Conservation (phyloP, 2,113 vertebrate genomes). For the Lepus timidus region DNA sequence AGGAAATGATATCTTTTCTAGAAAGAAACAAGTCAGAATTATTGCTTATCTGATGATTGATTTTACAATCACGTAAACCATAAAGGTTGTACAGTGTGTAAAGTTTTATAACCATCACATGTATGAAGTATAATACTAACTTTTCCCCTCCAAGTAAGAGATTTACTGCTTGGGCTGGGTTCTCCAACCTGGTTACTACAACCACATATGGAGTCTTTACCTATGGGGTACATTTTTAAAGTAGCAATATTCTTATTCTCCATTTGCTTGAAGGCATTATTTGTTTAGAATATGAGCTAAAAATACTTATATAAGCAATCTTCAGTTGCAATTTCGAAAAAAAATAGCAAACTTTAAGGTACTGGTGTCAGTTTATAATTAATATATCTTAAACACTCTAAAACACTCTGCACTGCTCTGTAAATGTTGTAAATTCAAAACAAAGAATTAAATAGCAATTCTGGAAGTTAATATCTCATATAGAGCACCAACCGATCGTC, state of each 20-base stretch:
- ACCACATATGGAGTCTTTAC: not conserved
- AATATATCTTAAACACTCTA: not conserved
- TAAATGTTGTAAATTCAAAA: not conserved
- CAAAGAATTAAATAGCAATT: not conserved
- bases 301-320: not conserved
- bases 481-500: not conserved
- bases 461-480: not conserved
- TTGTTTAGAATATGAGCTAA: not conserved
- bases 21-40: not conserved
- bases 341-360: constrained; percentile 10
- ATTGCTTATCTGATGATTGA: not conserved
- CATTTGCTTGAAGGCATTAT: not conserved
- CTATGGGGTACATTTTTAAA: not conserved
- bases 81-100: not conserved
- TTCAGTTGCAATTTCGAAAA: not conserved
- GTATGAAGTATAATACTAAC: not conserved
- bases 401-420: not conserved
- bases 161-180: not conserved
- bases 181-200: not conserved
- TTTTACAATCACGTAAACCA: not conserved
- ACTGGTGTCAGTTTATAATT: not conserved
- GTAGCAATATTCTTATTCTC: not conserved
- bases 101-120: not conserved
- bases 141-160: not conserved
- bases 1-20: not conserved